Evolutionary conservation across 2,797 vertebrate genomes (phyloP), one percentile per base, ranked within the genome.

Genomic region (Gymnothorax reevesii): DNA sequence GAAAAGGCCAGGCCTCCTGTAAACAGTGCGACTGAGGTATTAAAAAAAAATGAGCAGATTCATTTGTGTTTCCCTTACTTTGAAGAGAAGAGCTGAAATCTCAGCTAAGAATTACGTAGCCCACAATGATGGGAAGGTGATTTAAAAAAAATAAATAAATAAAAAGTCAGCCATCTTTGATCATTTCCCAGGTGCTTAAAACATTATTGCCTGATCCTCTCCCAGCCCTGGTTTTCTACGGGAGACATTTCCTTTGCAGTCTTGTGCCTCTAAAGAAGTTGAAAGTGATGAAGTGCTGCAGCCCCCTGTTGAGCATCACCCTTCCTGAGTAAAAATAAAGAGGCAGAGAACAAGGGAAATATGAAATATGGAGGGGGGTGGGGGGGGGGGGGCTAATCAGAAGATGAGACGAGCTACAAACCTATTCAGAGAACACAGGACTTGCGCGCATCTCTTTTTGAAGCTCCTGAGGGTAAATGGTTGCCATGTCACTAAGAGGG

Each of bases 191-290:
- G 49, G 49, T 15, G 15, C 49, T 79, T n/a, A 4, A 54, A 7
- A 52, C 49, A 1, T 79, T 79, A 79, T 79, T 79, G 42, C 75
- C 75, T 79, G 15, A 77, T 77, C 73, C 73, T 49, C 75, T 54
- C 75, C 54, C 8, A 79, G 75, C 75, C 75, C 49, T 33, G 9
- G 13, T 55, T 52, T 49, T 54, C 49, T 54, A 42, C 0, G 49
- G 42, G 15, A 52, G 75, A 54, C 75, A 20, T 54, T 79, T 79
- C 75, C 75, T 52, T 22, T 54, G 49, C 22, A 7, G 20, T 54
- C 7, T 54, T 79, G 75, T 79, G 75, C 7, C 17, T 54, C 42
- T 20, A 52, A 75, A 42, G 27, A 42, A 42, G 15, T 42, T 42
- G 71, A 15, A 54, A 54, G 22, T 54, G 75, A 79, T 79, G 22